phyloP scores from a whole-genome alignment of 1,140 invertebrate genomes.

The Spodoptera litura region DNA sequence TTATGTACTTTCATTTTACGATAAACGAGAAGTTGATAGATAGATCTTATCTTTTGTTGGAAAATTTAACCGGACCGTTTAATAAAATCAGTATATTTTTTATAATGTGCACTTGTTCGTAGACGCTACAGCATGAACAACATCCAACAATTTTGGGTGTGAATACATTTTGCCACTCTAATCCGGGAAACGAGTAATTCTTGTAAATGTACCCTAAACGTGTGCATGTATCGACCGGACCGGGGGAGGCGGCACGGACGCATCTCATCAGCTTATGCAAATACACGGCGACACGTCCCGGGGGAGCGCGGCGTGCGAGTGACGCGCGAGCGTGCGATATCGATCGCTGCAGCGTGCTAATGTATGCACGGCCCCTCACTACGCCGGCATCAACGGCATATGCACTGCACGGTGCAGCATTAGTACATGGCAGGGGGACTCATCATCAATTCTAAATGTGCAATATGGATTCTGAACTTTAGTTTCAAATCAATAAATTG shows the following conservation, averaged over 20 bases:
- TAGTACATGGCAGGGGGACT: not conserved
- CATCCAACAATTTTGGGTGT: not conserved
- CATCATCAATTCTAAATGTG: not conserved
- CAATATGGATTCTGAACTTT: not conserved
- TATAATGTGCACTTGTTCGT: too few relatives aligned
- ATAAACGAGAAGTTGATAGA: too few relatives aligned
- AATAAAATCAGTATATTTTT: too few relatives aligned
- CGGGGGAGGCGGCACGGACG: constrained; percentile 41
- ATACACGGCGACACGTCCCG: constrained; percentile 33
- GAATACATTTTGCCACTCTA: not conserved
- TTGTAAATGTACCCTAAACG: not conserved
- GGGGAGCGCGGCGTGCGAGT: constrained; percentile 29
- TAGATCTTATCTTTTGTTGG: too few relatives aligned
- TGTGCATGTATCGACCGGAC: constrained; percentile 11
- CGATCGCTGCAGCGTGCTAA: constrained; percentile 59
- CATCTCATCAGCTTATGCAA: constrained; percentile 74
- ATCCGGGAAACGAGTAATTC: constrained; percentile 9
- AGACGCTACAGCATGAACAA: not conserved
- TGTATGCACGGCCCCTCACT: constrained; percentile 50
- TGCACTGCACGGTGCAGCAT: not conserved
- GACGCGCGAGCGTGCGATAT: constrained; percentile 31
- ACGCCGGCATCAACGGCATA: not conserved
- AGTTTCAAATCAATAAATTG: too few relatives aligned
- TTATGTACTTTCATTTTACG: too few relatives aligned
- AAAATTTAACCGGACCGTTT: too few relatives aligned